Percentiles rank a stretch among this genome's conserved stretches.
Conservation (phyloP, 1,140 invertebrate species). For the Macrocentrus cingulum region DNA sequence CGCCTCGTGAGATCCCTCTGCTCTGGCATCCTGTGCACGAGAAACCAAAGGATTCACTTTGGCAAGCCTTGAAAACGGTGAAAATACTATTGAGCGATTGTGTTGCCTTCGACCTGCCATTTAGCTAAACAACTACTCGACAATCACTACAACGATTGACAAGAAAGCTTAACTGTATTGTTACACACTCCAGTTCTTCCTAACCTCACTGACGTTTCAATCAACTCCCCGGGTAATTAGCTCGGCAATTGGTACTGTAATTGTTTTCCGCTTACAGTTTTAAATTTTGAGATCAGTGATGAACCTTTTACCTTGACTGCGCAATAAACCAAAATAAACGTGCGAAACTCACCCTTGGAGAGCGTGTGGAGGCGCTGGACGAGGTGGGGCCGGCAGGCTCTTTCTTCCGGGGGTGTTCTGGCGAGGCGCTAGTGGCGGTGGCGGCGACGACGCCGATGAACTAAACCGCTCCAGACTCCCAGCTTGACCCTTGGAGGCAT, state of each 20-base stretch:
- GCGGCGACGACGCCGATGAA: slow-evolving; percentile 43
- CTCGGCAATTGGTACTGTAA: no score
- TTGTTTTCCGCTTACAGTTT: no score
- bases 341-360: slow-evolving; percentile 46
- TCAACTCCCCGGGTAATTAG: slow-evolving; percentile 8
- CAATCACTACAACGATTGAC: not conserved
- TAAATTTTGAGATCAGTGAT: no score
- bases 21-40: slow-evolving; percentile 40
- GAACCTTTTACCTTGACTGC: not conserved
- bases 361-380: slow-evolving; percentile 46
- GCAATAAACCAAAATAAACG: slow-evolving; percentile 5
- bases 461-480: slow-evolving; percentile 31
- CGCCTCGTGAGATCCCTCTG: slow-evolving; percentile 52
- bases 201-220: slow-evolving; percentile 14
- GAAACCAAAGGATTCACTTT: slow-evolving; percentile 20
- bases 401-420: slow-evolving; percentile 47
- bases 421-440: slow-evolving; percentile 51
- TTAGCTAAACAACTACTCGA: slow-evolving; percentile 7
- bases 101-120: slow-evolving; percentile 5
- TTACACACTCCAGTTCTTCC: slow-evolving; percentile 21
- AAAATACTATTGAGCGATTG: slow-evolving; percentile 39
- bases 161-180: slow-evolving; percentile 17
- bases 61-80: slow-evolving; percentile 29
- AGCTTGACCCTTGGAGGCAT: slow-evolving; percentile 37
- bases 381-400: slow-evolving; percentile 51